Evolutionary conservation across 2,113 vertebrate genomes (phyloP).

Genomic region (Athene noctua): DNA sequence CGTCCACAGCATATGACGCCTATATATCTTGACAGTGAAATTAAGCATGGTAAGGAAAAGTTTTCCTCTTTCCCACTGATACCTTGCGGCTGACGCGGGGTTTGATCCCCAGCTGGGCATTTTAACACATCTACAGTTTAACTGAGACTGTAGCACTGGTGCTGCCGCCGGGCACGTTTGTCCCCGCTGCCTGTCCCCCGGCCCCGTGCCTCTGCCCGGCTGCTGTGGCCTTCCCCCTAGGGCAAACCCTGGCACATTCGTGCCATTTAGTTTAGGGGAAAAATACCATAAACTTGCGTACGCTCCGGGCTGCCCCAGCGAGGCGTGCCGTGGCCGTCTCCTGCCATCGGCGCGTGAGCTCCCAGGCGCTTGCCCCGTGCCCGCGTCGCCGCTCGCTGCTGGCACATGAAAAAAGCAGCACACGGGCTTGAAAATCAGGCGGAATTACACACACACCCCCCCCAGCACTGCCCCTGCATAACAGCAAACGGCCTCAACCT

Average conservation of each 20-base stretch:
- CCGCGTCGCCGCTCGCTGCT: accelerated
- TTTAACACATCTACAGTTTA: accelerated
- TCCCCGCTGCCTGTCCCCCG: neutral
- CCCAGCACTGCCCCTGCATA: neutral
- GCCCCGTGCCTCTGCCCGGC: neutral
- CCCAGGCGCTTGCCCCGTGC: accelerated
- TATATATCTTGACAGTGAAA: neutral
- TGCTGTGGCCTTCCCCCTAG: neutral
- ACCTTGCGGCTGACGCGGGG: neutral
- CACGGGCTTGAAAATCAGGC: neutral
- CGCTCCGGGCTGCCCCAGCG: neutral
- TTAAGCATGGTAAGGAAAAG: neutral
- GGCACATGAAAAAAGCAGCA: neutral
- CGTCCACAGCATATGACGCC: neutral
- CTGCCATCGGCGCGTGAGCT: accelerated
- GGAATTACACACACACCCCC: accelerated
- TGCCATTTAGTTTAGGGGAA: neutral
- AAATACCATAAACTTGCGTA: accelerated
- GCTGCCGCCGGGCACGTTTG: accelerated
- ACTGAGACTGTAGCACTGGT: too few species aligned
- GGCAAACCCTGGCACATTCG: accelerated
- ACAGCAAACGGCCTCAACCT: accelerated
- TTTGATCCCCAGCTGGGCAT: neutral
- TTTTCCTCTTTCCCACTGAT: neutral
- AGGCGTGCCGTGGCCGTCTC: neutral